Evolutionary conservation across 2,888 invertebrate species (phyloP), one percentile per base, ranked within the genome.

Genomic region (Uloborus plumipes): DNA sequence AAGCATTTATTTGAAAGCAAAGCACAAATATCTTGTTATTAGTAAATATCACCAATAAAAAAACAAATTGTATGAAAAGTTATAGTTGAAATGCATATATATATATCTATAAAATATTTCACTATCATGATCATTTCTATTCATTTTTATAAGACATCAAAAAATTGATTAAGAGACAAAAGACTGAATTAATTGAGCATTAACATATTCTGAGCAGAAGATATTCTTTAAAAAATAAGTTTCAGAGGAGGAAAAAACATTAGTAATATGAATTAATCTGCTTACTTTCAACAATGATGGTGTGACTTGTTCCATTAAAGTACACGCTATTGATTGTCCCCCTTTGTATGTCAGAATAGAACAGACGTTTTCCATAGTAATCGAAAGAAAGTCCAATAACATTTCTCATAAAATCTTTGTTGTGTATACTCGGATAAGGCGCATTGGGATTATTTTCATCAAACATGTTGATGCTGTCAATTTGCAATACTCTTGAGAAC

Each of bases 271-370:
- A 89, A 26, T 2, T 3, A 26, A 26, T 26, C 26, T 26, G 2
- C 92, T 91, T 88, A 93, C 93, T 92, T 86, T 92, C 92, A 14
- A 94, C 91, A 84, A 95, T 90, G 58, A 93, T 91, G 53, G 90
- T 90, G 89, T 95, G 94, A 0, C 91, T 92, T 49, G 92, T 91
- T 66, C 95, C 95, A 90, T 96, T 93, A 90, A 95, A 96, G 88
- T 91, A 91, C 65, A 95, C 95, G 50, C 92, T 91, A 90, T 94
- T 94, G 87, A 97, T 95, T 86, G 94, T 93, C 77, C 95, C 95
- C 87, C 93, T 91, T 88, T 95, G 95, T 84, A 96, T 95, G 89
- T 96, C 96, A 0, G 96, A 96, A 90, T 95, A 97, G 90, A 94
- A 96, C 67, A 96, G 90, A 69, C 92, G 90, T 86, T 92, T 91